Evolutionary conservation across 1,140 invertebrate genomes (phyloP).

Genomic region (Copidosoma floridanum): DNA sequence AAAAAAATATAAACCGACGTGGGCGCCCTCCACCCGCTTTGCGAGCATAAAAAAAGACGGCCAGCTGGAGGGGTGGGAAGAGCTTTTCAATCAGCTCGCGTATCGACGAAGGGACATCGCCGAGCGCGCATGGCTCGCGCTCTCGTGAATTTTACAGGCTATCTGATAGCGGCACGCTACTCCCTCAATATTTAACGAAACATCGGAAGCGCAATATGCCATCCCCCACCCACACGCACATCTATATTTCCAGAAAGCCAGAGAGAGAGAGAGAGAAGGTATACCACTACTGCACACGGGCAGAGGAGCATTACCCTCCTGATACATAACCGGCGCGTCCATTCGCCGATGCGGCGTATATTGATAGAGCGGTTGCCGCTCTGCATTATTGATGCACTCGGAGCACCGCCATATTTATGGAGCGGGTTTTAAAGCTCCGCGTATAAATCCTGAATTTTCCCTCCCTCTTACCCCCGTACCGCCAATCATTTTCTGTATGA

Average conservation of each 20-base stretch:
- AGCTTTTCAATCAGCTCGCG: slow-evolving; percentile 48
- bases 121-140: slow-evolving; percentile 25
- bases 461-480: background rate
- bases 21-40: too few species aligned
- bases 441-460: too few species aligned
- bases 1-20: slow-evolving; percentile 19
- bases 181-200: slow-evolving; percentile 57
- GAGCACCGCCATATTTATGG: slow-evolving; percentile 45
- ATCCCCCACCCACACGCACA: slow-evolving; percentile 32
- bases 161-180: slow-evolving; percentile 51
- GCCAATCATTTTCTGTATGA: slow-evolving; percentile 40
- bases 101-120: too few species aligned
- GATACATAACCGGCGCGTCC: slow-evolving; percentile 47
- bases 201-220: slow-evolving; percentile 54
- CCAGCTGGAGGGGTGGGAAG: background rate
- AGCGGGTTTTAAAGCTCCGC: slow-evolving; percentile 36
- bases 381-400: slow-evolving; percentile 46
- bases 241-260: slow-evolving; percentile 35
- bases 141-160: slow-evolving; percentile 53
- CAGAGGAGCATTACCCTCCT: slow-evolving; percentile 43
- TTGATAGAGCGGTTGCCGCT: slow-evolving; percentile 44
- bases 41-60: background rate
- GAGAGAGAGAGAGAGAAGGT: too few species aligned
- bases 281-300: slow-evolving; percentile 21
- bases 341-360: slow-evolving; percentile 37